Evolutionary conservation across 2,888 invertebrate species (phyloP).

Genomic region (Erpobdella octoculata): DNA sequence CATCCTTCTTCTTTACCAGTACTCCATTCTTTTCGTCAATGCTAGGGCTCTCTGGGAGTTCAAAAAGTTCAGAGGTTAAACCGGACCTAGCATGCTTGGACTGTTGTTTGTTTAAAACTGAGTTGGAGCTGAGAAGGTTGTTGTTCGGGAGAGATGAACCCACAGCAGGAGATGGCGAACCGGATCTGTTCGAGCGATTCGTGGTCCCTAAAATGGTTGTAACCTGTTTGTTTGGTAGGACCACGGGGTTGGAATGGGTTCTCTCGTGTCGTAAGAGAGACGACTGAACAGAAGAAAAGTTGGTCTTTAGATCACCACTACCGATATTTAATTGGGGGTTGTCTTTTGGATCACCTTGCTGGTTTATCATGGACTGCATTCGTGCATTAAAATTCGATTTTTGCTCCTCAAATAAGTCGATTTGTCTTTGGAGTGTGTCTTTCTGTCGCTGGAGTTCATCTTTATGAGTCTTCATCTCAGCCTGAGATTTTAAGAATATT

Average conservation of each 20-base stretch:
- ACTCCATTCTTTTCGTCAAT: not conserved
- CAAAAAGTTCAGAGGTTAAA: not conserved
- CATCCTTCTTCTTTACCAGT: not conserved
- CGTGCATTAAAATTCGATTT: not conserved
- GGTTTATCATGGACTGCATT: too few relatives aligned
- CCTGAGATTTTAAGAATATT: not conserved
- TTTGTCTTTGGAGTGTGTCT: constrained; percentile 69
- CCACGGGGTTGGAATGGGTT: not conserved
- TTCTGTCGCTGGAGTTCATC: constrained; percentile 79
- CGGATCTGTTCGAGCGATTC: not conserved
- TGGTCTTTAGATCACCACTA: not conserved
- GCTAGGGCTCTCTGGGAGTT: too few relatives aligned
- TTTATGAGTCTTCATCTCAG: constrained; percentile 61
- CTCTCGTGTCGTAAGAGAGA: not conserved
- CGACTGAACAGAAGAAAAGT: too few relatives aligned
- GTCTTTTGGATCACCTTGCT: not conserved
- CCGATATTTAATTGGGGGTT: not conserved
- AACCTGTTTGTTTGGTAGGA: not conserved
- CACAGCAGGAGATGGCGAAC: too few relatives aligned
- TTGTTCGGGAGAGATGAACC: too few relatives aligned
- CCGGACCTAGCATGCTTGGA: not conserved
- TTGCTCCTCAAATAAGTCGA: constrained; percentile 43
- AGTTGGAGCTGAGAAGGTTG: constrained; percentile 6
- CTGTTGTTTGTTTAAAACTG: not conserved
- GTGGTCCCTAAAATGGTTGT: not conserved